These are phyloP conservation scores for Gadus chalcogrammus DNA, from an alignment of 2,113 vertebrate genomes.

Conservation along the genomic window DNA sequence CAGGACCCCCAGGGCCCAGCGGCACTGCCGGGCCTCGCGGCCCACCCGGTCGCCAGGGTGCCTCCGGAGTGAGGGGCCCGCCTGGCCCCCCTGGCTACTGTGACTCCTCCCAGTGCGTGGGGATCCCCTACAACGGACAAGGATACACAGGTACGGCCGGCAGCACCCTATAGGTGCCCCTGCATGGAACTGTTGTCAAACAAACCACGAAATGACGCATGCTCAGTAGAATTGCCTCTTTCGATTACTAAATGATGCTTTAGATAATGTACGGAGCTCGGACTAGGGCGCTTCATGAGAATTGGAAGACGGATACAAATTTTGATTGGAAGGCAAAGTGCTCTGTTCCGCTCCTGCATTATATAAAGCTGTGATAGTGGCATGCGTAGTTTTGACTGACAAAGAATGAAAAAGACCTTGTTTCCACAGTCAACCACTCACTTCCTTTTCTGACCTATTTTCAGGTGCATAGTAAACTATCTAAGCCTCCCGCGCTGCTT, in stretches of 20 bases:
- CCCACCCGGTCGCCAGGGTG: slow-evolving; percentile 88
- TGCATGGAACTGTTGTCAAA: slow-evolving; percentile 48
- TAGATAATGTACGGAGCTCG: slow-evolving; percentile 54
- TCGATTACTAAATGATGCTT: slow-evolving; percentile 35
- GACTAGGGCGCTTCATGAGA: slow-evolving; percentile 9
- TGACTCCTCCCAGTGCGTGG: slow-evolving; percentile 96
- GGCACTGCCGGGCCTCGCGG: slow-evolving; percentile 89
- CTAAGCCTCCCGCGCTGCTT: slow-evolving; percentile 93
- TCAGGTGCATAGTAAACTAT: slow-evolving; percentile 98
- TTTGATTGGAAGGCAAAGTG: neutral
- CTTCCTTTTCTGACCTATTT: slow-evolving; percentile 93
- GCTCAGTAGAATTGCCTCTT: slow-evolving; percentile 44
- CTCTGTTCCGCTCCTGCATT: slow-evolving; percentile 51
- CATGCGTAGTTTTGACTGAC: slow-evolving; percentile 52
- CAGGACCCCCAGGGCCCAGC: slow-evolving; percentile 84
- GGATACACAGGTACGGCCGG: slow-evolving; percentile 92
- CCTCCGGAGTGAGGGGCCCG: slow-evolving; percentile 87
- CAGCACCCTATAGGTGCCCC: slow-evolving; percentile 5
- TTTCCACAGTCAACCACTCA: slow-evolving; percentile 76
- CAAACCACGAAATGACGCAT: slow-evolving; percentile 49
- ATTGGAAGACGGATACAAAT: neutral
- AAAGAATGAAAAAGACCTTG: slow-evolving; percentile 24
- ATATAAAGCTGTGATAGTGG: slow-evolving; percentile 34
- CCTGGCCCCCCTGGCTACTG: slow-evolving; percentile 93
- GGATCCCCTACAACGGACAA: slow-evolving; percentile 98